These are phyloP conservation scores for Drosophila kokeensis DNA, from an alignment of 2,888 invertebrate species.

Conservation along the genomic window DNA sequence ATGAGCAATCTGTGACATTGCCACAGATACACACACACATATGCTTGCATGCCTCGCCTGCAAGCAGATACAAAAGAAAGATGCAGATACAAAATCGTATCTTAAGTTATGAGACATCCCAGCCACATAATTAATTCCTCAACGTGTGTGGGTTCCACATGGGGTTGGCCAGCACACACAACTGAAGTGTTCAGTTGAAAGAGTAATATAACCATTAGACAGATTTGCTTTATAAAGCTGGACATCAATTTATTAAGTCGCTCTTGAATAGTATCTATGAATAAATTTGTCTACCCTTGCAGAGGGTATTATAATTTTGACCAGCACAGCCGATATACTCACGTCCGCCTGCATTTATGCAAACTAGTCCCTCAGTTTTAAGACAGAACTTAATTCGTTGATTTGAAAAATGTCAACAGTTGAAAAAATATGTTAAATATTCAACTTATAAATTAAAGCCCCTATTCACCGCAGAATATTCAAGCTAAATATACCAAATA, in stretches of 20 bases:
- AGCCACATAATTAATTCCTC: constrained; percentile 70
- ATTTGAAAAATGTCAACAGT: background rate
- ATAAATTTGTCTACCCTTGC: background rate
- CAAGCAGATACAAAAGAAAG: constrained; percentile 29
- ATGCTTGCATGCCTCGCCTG: constrained; percentile 13
- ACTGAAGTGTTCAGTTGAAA: constrained; percentile 16
- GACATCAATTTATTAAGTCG: background rate
- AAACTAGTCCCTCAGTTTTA: background rate
- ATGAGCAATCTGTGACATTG: constrained; percentile 75
- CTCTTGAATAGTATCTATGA: too few species aligned
- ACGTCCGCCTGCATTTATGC: background rate
- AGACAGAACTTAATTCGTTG: too few species aligned
- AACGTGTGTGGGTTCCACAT: constrained; percentile 72
- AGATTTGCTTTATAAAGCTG: background rate
- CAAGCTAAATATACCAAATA: background rate
- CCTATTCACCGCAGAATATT: background rate
- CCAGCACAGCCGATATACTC: background rate
- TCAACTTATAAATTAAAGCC: background rate
- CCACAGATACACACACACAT: constrained; percentile 29
- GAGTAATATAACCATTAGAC: constrained; percentile 9
- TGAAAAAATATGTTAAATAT: background rate
- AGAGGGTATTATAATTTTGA: background rate
- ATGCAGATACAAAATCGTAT: constrained; percentile 46
- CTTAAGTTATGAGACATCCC: constrained; percentile 64
- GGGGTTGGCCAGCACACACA: constrained; percentile 9